Conservation (phyloP, 2,113 vertebrate species). For the Himantopus leucocephalus region DNA sequence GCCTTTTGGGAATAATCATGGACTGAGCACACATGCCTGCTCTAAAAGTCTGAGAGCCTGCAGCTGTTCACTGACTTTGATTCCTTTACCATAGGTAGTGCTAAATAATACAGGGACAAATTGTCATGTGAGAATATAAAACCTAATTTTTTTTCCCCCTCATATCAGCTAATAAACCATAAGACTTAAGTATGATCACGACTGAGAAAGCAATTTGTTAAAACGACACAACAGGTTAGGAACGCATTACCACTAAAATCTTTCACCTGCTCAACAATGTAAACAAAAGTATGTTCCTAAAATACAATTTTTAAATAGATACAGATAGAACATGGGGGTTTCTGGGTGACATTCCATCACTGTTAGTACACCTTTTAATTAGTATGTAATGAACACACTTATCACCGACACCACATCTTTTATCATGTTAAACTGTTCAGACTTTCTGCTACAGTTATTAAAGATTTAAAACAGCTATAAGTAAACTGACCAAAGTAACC, state of each 20-base stretch:
- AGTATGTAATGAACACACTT: slow-evolving; percentile 63
- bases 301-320: slow-evolving; percentile 29
- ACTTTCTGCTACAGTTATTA: slow-evolving; percentile 55
- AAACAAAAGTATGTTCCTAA: neutral
- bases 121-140: neutral
- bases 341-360: slow-evolving; percentile 60
- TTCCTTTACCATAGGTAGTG: neutral
- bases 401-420: slow-evolving; percentile 49
- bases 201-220: neutral
- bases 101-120: neutral
- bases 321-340: slow-evolving; percentile 34
- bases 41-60: neutral
- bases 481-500: slow-evolving; percentile 65
- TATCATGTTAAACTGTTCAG: slow-evolving; percentile 63
- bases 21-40: neutral
- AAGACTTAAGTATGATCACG: neutral
- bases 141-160: neutral
- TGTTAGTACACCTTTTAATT: slow-evolving; percentile 69
- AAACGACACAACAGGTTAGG: neutral
- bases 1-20: neutral
- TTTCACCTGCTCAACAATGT: neutral
- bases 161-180: neutral
- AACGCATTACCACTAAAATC: neutral
- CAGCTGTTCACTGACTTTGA: neutral
- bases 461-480: slow-evolving; percentile 65